Evolutionary conservation across 2,113 vertebrate genomes (phyloP), one percentile per base, ranked within the genome.

Genomic region (Dicentrarchus labrax): DNA sequence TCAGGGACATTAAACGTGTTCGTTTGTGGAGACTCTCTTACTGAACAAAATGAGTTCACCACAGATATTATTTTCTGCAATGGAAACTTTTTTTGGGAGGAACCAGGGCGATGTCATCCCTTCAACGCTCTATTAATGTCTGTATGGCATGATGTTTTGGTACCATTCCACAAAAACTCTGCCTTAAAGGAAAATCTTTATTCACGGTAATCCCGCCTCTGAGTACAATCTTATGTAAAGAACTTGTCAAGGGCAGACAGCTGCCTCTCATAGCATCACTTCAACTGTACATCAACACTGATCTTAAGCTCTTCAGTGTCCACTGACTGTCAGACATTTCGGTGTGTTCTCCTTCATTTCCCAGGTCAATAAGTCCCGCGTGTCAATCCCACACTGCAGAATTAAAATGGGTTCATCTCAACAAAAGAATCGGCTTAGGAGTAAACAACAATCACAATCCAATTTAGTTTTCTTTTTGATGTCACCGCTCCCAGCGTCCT

Each of bases 371-470:
- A 45, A 53, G 30, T 48, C 82, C 51, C 3, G 17, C 1, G 11
- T 39, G 62, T 81, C 81, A 12, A 9, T 66, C 80, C 30, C 1
- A 65, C 30, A n/a, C 39, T 4, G 15, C 50, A 6, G 56, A 81
- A 81, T 88, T 68, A 78, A 89, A 89, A 79, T 50, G 57, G 1
- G 2, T 5, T 3, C 78, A 57, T 70, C 73, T 30, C 62, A 75
- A 72, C 70, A 81, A 39, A 87, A 72, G 70, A 83, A 54, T 22
- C 30, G 1, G 17, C 86, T 60, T 2, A 2, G 38, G 53, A 19
- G 50, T 41, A 53, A 83, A 86, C 80, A 89, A 78, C 78, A 83
- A 89, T 86, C 82, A 80, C 72, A 69, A 83, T 59, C 68, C 83
- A 82, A 70, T 88, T 85, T 75, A 74, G 15, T 80, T 82, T 74